Conservation (phyloP, 53 echinoderm and acorn worm genomes). For the Echinarachnius parma region DNA sequence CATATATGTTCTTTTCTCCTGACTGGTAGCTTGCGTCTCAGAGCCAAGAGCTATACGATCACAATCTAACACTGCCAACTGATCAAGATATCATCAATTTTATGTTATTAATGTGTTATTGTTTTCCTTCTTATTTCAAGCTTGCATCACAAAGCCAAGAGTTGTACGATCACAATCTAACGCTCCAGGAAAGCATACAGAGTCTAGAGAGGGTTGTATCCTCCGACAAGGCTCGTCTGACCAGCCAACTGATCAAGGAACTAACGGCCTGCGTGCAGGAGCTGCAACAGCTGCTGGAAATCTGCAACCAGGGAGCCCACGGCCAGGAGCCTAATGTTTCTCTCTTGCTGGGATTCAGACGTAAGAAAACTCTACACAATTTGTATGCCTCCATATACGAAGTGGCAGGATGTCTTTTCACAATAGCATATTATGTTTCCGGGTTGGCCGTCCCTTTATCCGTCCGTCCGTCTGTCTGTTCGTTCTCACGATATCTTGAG, state of each 20-base stretch:
- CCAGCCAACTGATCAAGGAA: slow-evolving; percentile 60
- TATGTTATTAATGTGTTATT: too few relatives aligned
- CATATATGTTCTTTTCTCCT: too few relatives aligned
- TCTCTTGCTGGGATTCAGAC: slow-evolving; percentile 83
- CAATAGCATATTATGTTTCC: too few relatives aligned
- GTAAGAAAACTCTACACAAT: too few relatives aligned
- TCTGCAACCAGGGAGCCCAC: slow-evolving; percentile 76
- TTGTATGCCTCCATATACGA: too few relatives aligned
- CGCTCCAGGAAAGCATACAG: slow-evolving; percentile 73
- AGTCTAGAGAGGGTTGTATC: slow-evolving; percentile 60
- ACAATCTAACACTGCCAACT: slow-evolving; percentile 79
- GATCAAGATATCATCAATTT: too few relatives aligned
- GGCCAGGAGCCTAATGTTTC: slow-evolving; percentile 87
- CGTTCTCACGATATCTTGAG: too few relatives aligned
- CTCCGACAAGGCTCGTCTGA: slow-evolving; percentile 58
- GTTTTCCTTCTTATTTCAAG: too few relatives aligned
- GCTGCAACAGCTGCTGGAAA: slow-evolving; percentile 66
- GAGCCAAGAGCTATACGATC: slow-evolving; percentile 90
- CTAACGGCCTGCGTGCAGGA: slow-evolving; percentile 68
- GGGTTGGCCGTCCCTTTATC: too few relatives aligned
- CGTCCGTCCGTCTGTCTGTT: too few relatives aligned
- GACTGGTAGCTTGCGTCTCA: slow-evolving; percentile 88
- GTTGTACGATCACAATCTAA: slow-evolving; percentile 78
- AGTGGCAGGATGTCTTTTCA: too few relatives aligned
- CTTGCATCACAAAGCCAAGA: slow-evolving; percentile 91